phyloP scores from a whole-genome alignment of 2,797 vertebrate genomes.

The Tangara arthus region DNA sequence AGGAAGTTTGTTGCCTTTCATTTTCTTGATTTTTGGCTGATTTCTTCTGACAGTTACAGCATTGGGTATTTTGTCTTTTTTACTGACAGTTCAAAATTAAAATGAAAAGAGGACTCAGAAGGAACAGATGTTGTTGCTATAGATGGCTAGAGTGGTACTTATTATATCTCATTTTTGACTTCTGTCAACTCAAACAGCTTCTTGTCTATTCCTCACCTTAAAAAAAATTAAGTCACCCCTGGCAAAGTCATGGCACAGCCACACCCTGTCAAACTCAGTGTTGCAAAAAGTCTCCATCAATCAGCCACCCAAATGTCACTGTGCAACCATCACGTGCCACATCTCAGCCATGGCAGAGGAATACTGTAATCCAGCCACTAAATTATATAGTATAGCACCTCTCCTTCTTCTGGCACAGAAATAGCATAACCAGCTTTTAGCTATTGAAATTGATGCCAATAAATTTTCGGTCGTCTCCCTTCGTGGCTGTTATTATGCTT shows the following conservation, averaged over 20 bases:
- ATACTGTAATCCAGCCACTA: neutral
- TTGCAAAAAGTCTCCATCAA: neutral
- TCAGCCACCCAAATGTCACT: neutral
- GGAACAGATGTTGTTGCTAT: constrained; percentile 26
- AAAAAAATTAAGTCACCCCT: neutral
- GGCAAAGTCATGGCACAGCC: neutral
- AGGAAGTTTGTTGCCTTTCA: neutral
- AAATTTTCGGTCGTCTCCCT: neutral
- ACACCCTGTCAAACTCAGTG: neutral
- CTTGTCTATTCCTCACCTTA: neutral
- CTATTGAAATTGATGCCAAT: neutral
- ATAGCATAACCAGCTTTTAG: neutral
- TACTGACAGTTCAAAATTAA: constrained; percentile 13
- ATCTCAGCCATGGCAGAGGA: neutral
- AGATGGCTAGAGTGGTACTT: neutral
- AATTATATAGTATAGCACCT: neutral
- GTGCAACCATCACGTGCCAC: neutral
- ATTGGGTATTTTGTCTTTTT: neutral
- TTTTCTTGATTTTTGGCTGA: neutral
- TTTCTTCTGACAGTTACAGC: neutral
- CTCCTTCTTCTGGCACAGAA: neutral
- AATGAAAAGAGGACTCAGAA: neutral
- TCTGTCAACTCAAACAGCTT: neutral
- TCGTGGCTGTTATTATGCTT: neutral
- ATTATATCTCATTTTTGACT: constrained; percentile 7